These are phyloP conservation scores for Menidia beryllina DNA, from an alignment of 2,113 vertebrate species.

Conservation along the genomic window DNA sequence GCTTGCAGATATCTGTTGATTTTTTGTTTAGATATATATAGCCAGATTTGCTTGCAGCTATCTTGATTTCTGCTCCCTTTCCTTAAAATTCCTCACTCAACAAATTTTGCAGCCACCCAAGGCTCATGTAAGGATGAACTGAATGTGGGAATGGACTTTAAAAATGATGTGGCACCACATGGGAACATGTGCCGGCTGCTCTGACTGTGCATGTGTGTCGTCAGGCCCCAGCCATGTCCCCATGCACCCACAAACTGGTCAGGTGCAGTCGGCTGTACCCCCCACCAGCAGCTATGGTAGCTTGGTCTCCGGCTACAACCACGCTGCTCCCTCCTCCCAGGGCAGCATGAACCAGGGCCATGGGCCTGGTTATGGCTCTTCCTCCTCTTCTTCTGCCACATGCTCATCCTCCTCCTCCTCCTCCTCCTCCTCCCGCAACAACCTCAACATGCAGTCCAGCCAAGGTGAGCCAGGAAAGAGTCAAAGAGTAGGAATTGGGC, in stretches of 20 bases:
- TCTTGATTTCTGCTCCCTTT: not conserved
- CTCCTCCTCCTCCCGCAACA: conserved; percentile 91
- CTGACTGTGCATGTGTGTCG: conserved; percentile 77
- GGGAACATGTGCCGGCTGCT: conserved; percentile 40
- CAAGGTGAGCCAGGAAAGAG: conserved; percentile 85
- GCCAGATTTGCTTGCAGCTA: conserved; percentile 12
- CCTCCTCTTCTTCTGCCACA: conserved; percentile 85
- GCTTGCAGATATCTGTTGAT: conserved; percentile 4
- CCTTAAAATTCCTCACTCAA: not conserved
- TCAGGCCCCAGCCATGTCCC: conserved; percentile 88
- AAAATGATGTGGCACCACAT: conserved; percentile 24
- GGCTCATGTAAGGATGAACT: conserved; percentile 71
- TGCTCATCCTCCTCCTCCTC: conserved; percentile 73
- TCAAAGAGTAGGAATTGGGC: not conserved
- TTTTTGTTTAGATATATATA: conserved; percentile 12
- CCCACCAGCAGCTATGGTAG: conserved; percentile 85
- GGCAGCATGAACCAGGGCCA: conserved; percentile 89
- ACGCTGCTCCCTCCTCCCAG: conserved; percentile 87
- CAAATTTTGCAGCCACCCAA: conserved; percentile 5
- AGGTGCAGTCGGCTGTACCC: conserved; percentile 84
- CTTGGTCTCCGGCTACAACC: conserved; percentile 85
- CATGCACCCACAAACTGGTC: conserved; percentile 90
- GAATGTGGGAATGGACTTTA: conserved; percentile 68
- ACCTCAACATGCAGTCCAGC: conserved; percentile 94
- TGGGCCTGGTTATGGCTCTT: conserved; percentile 85